Evolutionary conservation across 2,888 invertebrate species (phyloP).

Genomic region (Isotomurus palustris): DNA sequence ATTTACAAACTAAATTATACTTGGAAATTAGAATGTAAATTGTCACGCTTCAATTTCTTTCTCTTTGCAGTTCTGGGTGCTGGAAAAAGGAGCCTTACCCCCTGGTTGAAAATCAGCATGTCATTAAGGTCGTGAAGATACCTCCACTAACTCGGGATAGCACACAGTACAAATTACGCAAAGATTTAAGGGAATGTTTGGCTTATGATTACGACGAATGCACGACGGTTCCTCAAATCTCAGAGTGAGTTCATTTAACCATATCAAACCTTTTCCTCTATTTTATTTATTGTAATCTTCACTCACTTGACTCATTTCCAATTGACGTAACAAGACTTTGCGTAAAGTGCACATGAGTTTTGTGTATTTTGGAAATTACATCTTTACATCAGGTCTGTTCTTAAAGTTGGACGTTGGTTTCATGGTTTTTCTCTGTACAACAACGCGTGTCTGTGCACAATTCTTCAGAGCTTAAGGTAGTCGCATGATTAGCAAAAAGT

Average conservation of each 20-base stretch:
- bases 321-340: background rate
- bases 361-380: too few species aligned
- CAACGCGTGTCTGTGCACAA: too few species aligned
- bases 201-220: conserved; percentile 29
- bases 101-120: conserved; percentile 42
- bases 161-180: conserved; percentile 43
- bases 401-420: too few species aligned
- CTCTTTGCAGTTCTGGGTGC: conserved; percentile 36
- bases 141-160: conserved; percentile 42
- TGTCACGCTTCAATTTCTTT: background rate
- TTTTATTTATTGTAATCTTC: too few species aligned
- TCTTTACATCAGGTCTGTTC: too few species aligned
- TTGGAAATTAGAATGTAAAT: background rate
- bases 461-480: too few species aligned
- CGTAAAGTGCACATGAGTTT: too few species aligned
- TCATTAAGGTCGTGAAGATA: conserved; percentile 45
- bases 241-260: conserved; percentile 40
- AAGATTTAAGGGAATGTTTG: conserved; percentile 43
- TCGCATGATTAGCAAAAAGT: too few species aligned
- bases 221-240: conserved; percentile 37
- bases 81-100: conserved; percentile 42
- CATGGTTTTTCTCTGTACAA: too few species aligned
- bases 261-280: too few species aligned
- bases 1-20: background rate
- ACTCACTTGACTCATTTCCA: background rate